Conservation (phyloP, 2,113 vertebrate species). For the Salvelinus alpinus region DNA sequence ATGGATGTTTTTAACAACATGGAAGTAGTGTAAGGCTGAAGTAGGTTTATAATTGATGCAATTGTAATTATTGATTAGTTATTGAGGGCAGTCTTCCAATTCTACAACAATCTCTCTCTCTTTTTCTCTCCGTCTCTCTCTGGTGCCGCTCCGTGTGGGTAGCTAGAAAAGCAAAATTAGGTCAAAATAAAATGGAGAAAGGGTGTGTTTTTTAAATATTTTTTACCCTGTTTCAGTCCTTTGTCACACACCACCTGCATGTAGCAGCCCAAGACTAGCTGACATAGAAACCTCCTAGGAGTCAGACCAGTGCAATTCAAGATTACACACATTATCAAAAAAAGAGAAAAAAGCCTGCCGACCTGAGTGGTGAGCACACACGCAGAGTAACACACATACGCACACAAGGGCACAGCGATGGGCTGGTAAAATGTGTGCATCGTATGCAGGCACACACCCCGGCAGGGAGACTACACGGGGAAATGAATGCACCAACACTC, state of each 20-base stretch:
- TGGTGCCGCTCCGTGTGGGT: slow-evolving; percentile 9
- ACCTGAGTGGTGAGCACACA: slow-evolving; percentile 32
- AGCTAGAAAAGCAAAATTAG: slow-evolving; percentile 16
- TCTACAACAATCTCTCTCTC: not conserved
- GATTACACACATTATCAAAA: slow-evolving; percentile 60
- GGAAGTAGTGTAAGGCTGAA: slow-evolving; percentile 41
- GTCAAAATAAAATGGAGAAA: slow-evolving; percentile 27
- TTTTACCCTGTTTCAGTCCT: slow-evolving; percentile 34
- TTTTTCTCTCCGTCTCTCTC: slow-evolving; percentile 13
- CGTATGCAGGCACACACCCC: slow-evolving; percentile 73
- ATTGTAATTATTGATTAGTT: slow-evolving; percentile 44
- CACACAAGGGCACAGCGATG: slow-evolving; percentile 58
- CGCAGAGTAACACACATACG: slow-evolving; percentile 25
- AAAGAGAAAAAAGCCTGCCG: slow-evolving; percentile 27
- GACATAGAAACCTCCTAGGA: slow-evolving; percentile 33
- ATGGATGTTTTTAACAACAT: slow-evolving; percentile 53
- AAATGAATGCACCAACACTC: slow-evolving; percentile 71
- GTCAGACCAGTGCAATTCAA: slow-evolving; percentile 50
- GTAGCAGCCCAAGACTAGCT: slow-evolving; percentile 2
- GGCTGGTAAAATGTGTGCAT: slow-evolving; percentile 65
- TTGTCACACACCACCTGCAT: slow-evolving; percentile 32
- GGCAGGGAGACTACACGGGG: slow-evolving; percentile 52
- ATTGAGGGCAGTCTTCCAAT: not conserved
- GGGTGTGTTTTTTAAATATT: slow-evolving; percentile 17
- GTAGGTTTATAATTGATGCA: slow-evolving; percentile 33